These are phyloP conservation scores for Albula glossodonta DNA, from an alignment of 2,113 vertebrate genomes.

Conservation along the genomic window DNA sequence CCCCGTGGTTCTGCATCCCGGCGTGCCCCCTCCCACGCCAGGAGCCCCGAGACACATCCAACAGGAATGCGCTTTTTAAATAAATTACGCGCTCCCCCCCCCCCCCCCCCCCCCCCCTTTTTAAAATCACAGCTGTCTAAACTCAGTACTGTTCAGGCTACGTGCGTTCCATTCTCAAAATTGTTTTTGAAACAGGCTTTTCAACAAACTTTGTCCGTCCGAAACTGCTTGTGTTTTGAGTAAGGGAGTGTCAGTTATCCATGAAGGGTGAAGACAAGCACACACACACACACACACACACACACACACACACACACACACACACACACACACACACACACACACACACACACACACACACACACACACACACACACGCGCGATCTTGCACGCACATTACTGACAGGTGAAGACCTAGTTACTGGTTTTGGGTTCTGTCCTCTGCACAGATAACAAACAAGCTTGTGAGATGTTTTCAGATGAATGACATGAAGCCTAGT, in stretches of 20 bases:
- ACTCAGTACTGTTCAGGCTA: constrained; percentile 8
- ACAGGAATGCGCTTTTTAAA: constrained; percentile 31
- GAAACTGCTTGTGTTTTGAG: neutral
- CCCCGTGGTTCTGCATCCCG: constrained; percentile 13
- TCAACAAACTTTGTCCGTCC: neutral
- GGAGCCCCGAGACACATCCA: constrained; percentile 27
- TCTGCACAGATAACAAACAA: too few species aligned
- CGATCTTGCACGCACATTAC: too few species aligned
- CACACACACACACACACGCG: neutral
- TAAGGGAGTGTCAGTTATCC: neutral
- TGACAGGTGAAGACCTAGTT: too few species aligned
- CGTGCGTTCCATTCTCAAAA: neutral
- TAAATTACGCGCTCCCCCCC: constrained; percentile 12
- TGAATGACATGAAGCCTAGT: too few species aligned
- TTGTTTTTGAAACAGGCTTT: neutral
- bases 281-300: neutral
- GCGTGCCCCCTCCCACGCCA: constrained; percentile 24
- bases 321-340: neutral
- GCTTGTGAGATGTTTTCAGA: too few species aligned
- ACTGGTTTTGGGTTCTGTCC: too few species aligned
- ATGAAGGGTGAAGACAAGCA: neutral
- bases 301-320: neutral
- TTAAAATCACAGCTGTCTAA: constrained; percentile 39
- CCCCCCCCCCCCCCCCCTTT: neutral
- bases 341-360: neutral